phyloP scores from a whole-genome alignment of 2,113 vertebrate species.

The Dasypus novemcinctus region DNA sequence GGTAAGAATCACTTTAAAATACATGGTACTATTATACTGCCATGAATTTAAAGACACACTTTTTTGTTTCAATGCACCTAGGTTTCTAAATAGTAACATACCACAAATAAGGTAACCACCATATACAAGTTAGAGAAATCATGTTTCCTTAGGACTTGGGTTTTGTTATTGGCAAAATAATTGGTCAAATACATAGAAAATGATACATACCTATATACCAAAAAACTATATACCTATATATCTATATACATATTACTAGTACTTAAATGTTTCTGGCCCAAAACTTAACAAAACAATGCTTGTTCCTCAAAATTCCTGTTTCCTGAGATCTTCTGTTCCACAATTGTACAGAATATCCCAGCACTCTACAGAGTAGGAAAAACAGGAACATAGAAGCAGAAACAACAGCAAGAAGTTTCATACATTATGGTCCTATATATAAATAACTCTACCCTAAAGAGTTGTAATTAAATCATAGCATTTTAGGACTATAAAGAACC shows the following conservation, averaged over 20 bases:
- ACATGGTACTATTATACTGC: background rate
- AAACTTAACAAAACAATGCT: constrained; percentile 29
- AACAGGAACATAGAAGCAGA: background rate
- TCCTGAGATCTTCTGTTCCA: background rate
- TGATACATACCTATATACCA: background rate
- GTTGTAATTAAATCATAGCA: background rate
- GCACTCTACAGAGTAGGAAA: background rate
- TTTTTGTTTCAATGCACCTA: background rate
- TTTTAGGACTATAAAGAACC: background rate
- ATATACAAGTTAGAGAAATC: background rate
- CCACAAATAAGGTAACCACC: background rate
- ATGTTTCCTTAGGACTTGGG: background rate
- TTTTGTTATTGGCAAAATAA: constrained; percentile 7
- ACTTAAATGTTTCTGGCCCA: background rate
- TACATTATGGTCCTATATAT: background rate
- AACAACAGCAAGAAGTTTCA: background rate
- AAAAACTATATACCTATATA: too few relatives aligned
- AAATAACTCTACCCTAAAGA: background rate
- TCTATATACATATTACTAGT: background rate
- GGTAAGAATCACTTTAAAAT: background rate
- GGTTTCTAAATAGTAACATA: background rate
- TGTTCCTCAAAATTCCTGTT: background rate
- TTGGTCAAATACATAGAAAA: background rate
- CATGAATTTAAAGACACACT: background rate
- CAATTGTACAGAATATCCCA: background rate